phyloP scores from a whole-genome alignment of 1,140 invertebrate species.

The Brachionus manjavacas region DNA sequence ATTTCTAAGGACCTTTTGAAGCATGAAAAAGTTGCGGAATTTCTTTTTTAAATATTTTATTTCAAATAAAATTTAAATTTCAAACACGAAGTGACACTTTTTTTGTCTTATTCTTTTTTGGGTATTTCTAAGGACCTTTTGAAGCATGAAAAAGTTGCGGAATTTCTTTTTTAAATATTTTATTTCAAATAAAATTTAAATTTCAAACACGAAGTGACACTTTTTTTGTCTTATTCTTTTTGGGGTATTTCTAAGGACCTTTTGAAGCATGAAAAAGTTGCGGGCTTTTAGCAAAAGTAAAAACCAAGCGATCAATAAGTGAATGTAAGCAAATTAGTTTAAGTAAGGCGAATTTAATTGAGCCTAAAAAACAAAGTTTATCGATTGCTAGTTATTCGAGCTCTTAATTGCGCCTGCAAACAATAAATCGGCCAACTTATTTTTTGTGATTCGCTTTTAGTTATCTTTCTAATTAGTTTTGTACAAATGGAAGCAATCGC shows the following conservation, averaged over 20 bases:
- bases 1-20: background rate
- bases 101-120: background rate
- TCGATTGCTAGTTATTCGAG: background rate
- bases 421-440: background rate
- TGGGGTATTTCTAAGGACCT: background rate
- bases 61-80: too few relatives aligned
- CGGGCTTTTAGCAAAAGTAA: background rate
- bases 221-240: background rate
- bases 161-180: too few relatives aligned
- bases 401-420: background rate
- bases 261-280: background rate
- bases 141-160: background rate
- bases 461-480: slow-evolving; percentile 1
- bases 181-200: too few relatives aligned
- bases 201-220: too few relatives aligned
- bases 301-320: background rate
- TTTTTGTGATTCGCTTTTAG: background rate
- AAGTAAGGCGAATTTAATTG: background rate
- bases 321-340: background rate
- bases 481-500: background rate
- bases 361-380: background rate
- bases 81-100: too few relatives aligned
- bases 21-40: too few relatives aligned
- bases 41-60: too few relatives aligned
- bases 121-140: background rate